Base-by-base conservation (phyloP, 2,888 invertebrate species). In the Odontothrips loti region DNA sequence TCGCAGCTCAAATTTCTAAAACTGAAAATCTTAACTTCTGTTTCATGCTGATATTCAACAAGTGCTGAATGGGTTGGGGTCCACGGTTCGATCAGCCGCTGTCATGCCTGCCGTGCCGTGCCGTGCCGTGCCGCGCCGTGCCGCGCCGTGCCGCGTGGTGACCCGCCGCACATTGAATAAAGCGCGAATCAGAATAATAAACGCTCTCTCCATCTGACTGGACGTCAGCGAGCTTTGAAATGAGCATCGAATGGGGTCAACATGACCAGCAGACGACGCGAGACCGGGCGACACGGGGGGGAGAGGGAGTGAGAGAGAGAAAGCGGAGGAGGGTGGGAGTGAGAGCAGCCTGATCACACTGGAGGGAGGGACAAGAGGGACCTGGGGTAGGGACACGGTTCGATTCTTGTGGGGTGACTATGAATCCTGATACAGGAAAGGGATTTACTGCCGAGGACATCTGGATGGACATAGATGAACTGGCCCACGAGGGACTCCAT, bases 401-500 rank as follows among this genome's bases (percentile, higher is more conserved):
- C 58, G 58, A 58, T 58, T 75, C 27, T 75, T 75, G 68, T 75
- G 68, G 68, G 68, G 68, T 75, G 68, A 75, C 68, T 75, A 75
- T 75, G 68, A 75, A 75, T 75, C 68, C 68, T 75, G 68, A 75
- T 75, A 75, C 68, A 23, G 68, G 68, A 75, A 75, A 23, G 68
- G 68, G 68, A 75, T 75, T 75, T 75, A 75, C 68, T 75, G 68
- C 68, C 68, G 23, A 27, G 68, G 68, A 75, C 68, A 75, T 75
- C 68, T 75, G 68, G 68, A 75, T 75, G 68, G 68, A 75, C 68
- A 75, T 75, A 75, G 68, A 75, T 75, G 68, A 75, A 75, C 68
- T 75, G 68, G 68, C 68, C 27, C 68, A 75, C 68, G 58, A 20
- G 27, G 68, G 12, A 27, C 27, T 23, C 68, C 27, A 8, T 27